Evolutionary conservation across 1,140 invertebrate species (phyloP).

Genomic region (Metaphire vulgaris): DNA sequence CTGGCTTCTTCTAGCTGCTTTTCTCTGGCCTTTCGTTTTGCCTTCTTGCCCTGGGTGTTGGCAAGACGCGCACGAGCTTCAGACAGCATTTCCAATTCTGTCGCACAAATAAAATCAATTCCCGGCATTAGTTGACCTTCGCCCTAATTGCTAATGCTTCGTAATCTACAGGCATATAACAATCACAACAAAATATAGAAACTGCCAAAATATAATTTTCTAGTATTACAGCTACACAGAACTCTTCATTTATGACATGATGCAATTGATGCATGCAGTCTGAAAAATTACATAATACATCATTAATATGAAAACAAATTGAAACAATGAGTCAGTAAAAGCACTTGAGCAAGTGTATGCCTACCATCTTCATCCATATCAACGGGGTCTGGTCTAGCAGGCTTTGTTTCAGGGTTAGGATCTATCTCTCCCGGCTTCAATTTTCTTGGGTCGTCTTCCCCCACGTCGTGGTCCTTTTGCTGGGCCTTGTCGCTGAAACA

Average conservation of each 20-base stretch:
- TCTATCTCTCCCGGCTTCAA: slow-evolving; percentile 98
- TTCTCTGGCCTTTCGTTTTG: slow-evolving; percentile 95
- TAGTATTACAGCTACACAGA: too few species aligned
- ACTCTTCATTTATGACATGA: too few species aligned
- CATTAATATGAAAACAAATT: too few species aligned
- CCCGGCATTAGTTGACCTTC: not conserved
- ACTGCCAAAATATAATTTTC: too few species aligned
- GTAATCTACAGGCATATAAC: not conserved
- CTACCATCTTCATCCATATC: slow-evolving; percentile 99
- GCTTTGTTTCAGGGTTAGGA: slow-evolving; percentile 99
- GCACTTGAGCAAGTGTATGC: too few species aligned
- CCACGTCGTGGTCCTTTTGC: slow-evolving; percentile 69
- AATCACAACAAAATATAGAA: not conserved
- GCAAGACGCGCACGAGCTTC: slow-evolving; percentile 95
- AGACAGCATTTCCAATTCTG: slow-evolving; percentile 96
- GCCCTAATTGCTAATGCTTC: not conserved
- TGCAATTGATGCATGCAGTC: too few species aligned
- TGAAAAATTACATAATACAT: too few species aligned
- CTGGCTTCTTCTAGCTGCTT: slow-evolving; percentile 95
- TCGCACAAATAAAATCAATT: slow-evolving; percentile 40
- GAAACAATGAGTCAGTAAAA: too few species aligned
- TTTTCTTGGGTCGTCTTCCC: slow-evolving; percentile 86
- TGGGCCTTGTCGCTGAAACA: slow-evolving; percentile 85
- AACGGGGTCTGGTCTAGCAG: slow-evolving; percentile 96
- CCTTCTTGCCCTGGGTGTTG: slow-evolving; percentile 99